phyloP scores from a whole-genome alignment of 2,888 invertebrate genomes.

The Andrena praecox region DNA sequence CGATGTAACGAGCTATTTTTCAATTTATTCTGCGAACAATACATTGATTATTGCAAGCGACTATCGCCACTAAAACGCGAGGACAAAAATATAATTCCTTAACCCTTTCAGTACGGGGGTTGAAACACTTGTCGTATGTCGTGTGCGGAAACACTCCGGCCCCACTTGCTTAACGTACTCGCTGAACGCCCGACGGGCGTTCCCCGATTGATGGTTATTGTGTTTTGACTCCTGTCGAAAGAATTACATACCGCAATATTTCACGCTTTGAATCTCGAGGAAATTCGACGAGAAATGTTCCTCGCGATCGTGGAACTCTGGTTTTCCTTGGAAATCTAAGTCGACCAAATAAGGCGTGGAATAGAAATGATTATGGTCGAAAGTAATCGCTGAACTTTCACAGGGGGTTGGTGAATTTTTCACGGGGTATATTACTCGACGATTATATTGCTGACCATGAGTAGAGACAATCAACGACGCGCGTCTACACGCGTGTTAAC shows the following conservation, averaged over 20 bases:
- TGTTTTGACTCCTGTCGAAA: too few relatives aligned
- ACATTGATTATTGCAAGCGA: too few relatives aligned
- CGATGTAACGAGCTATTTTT: too few relatives aligned
- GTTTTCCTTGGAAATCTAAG: conserved; percentile 3
- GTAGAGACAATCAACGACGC: conserved; percentile 69
- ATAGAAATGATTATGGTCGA: background rate
- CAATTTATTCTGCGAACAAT: too few relatives aligned
- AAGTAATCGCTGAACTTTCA: background rate
- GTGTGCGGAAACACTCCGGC: too few relatives aligned
- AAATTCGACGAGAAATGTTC: conserved; percentile 22
- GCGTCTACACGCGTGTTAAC: conserved; percentile 26
- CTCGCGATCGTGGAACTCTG: background rate
- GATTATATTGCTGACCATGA: conserved; percentile 48
- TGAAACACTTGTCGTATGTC: too few relatives aligned
- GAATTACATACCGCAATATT: background rate
- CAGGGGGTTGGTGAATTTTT: background rate
- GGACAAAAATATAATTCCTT: too few relatives aligned
- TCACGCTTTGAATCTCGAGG: background rate
- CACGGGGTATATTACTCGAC: conserved; percentile 22
- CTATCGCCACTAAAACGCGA: too few relatives aligned
- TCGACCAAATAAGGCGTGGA: conserved; percentile 9
- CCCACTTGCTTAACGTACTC: too few relatives aligned
- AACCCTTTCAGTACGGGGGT: too few relatives aligned
- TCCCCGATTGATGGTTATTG: too few relatives aligned
- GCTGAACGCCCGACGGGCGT: too few relatives aligned